Percentiles rank a stretch among this genome's conserved stretches.
phyloP scores from a whole-genome alignment of 2,113 vertebrate species.

The Pygoscelis antarcticus region DNA sequence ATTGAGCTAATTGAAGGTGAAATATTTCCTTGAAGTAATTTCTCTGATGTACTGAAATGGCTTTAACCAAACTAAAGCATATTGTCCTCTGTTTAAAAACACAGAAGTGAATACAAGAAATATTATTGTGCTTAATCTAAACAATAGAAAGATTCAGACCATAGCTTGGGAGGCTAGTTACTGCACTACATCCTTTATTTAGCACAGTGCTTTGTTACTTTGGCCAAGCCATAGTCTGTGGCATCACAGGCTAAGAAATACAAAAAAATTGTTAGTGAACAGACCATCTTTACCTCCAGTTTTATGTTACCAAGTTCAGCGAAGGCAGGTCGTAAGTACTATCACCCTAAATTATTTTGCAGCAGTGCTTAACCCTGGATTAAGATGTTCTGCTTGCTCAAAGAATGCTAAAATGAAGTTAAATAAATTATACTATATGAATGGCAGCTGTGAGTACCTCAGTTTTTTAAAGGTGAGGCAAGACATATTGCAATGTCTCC shows the following conservation, averaged over 20 bases:
- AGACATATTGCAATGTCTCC: not conserved
- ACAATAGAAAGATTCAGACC: not conserved
- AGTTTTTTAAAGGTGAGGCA: not conserved
- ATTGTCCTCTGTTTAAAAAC: not conserved
- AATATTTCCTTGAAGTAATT: not conserved
- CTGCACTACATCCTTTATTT: not conserved
- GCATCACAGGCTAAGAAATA: not conserved
- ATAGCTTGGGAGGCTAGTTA: not conserved
- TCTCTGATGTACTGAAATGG: not conserved
- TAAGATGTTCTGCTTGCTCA: not conserved
- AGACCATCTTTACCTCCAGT: not conserved
- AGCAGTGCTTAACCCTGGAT: not conserved
- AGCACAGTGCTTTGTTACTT: not conserved
- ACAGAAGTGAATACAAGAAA: not conserved
- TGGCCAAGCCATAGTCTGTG: not conserved
- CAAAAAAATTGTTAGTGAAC: not conserved
- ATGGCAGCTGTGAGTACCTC: not conserved
- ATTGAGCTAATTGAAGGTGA: not conserved
- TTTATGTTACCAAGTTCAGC: not conserved
- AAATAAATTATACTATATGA: not conserved
- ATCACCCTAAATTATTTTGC: not conserved
- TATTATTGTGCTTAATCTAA: not conserved
- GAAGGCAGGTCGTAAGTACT: not conserved
- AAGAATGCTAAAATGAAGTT: not conserved
- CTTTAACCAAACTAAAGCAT: not conserved